Percentiles rank a stretch among this genome's conserved stretches.
These are phyloP conservation scores for Todiramphus chloris DNA, from an alignment of 2,113 vertebrate species.

Conservation along the genomic window DNA sequence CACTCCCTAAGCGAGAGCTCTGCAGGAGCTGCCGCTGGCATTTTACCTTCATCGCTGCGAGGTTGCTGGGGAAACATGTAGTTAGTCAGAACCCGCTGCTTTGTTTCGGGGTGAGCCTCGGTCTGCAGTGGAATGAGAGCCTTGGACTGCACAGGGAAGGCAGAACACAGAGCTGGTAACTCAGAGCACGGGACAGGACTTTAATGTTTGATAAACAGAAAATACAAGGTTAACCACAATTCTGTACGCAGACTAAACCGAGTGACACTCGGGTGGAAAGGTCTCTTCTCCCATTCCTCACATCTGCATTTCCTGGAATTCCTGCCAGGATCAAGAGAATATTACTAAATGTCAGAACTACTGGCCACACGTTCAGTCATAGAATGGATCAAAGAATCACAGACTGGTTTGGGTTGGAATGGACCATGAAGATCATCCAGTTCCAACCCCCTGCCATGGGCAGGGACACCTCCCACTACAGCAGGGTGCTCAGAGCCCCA, in stretches of 20 bases:
- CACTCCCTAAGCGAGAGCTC: background rate
- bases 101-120: constrained; percentile 97
- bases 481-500: too few species aligned
- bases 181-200: rapidly evolving
- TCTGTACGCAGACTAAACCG: background rate
- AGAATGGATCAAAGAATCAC: too few species aligned
- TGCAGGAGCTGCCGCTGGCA: background rate
- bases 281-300: background rate
- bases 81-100: constrained; percentile 97
- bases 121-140: constrained; percentile 98
- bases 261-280: background rate
- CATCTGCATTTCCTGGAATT: background rate
- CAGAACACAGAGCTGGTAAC: background rate
- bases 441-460: too few species aligned
- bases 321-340: background rate
- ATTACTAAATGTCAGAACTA: background rate
- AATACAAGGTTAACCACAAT: background rate
- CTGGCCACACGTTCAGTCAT: too few species aligned
- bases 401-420: background rate
- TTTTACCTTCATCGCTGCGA: constrained; percentile 92
- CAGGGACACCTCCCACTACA: too few species aligned
- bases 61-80: constrained; percentile 99
- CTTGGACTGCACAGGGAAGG: constrained; percentile 86
- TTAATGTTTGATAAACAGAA: background rate
- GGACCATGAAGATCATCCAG: background rate